phyloP scores from a whole-genome alignment of 2,888 invertebrate species.

The Rhagonycha fulva region DNA sequence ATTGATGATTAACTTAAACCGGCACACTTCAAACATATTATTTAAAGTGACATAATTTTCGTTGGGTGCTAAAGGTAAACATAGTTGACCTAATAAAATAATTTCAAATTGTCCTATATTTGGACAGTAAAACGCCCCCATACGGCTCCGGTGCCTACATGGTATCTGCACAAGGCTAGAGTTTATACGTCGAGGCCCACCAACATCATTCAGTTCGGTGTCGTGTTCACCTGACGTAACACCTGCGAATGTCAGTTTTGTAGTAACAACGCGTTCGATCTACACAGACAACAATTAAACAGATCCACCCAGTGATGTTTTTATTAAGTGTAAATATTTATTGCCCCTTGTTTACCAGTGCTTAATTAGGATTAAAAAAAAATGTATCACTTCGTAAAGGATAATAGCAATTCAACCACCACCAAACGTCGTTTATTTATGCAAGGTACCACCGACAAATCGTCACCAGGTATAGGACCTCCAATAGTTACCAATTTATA shows the following conservation, averaged over 20 bases:
- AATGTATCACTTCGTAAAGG: constrained; percentile 83
- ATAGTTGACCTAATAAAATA: constrained; percentile 5
- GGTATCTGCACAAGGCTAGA: constrained; percentile 23
- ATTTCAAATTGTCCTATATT: constrained; percentile 3
- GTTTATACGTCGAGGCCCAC: constrained; percentile 19
- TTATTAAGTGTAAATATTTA: not conserved
- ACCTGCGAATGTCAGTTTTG: constrained; percentile 43
- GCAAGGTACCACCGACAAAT: constrained; percentile 63
- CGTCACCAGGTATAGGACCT: constrained; percentile 40
- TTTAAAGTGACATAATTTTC: not conserved
- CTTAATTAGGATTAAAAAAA: not conserved
- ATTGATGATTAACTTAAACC: not conserved
- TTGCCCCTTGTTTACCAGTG: not conserved
- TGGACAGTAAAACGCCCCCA: constrained; percentile 33
- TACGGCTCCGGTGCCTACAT: constrained; percentile 46
- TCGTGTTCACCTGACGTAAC: constrained; percentile 53
- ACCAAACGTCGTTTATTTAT: constrained; percentile 72
- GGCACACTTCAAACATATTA: not conserved
- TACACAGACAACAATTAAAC: not conserved
- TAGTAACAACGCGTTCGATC: constrained; percentile 27
- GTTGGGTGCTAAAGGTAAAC: not conserved
- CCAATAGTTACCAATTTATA: constrained; percentile 51
- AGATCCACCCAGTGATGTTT: not conserved
- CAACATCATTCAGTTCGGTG: constrained; percentile 42
- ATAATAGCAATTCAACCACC: constrained; percentile 53